These are phyloP conservation scores for Nyleta sp. DNA, from an alignment of 2,888 invertebrate genomes.

Conservation along the genomic window DNA sequence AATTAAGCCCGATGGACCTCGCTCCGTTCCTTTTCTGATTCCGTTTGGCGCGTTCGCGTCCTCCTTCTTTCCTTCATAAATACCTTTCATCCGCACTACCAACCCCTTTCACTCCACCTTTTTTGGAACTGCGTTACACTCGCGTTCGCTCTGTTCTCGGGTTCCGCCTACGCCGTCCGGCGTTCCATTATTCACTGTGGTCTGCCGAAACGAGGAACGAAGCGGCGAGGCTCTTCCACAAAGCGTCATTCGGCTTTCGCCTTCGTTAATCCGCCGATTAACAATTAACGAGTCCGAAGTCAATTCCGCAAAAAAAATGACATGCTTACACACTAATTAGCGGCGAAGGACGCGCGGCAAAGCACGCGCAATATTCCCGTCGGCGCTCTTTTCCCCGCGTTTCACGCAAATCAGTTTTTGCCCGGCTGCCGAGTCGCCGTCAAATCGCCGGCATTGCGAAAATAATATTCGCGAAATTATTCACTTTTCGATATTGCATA, in stretches of 20 bases:
- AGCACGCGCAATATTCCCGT: too few species aligned
- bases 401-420: too few species aligned
- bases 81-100: constrained; percentile 54
- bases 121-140: constrained; percentile 34
- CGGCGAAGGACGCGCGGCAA: too few species aligned
- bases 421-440: too few species aligned
- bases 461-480: constrained; percentile 65
- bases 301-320: too few species aligned
- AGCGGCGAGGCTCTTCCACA: too few species aligned
- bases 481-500: constrained; percentile 59
- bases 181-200: constrained; percentile 53
- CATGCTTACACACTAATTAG: too few species aligned
- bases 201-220: constrained; percentile 16
- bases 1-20: constrained; percentile 77
- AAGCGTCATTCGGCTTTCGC: too few species aligned
- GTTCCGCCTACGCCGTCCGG: constrained; percentile 39
- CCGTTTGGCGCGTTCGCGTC: constrained; percentile 23
- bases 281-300: too few species aligned
- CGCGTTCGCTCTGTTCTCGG: constrained; percentile 3
- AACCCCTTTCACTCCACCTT: constrained; percentile 51
- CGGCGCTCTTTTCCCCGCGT: too few species aligned
- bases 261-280: too few species aligned
- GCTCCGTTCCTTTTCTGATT: constrained; percentile 27
- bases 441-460: constrained; percentile 66
- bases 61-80: constrained; percentile 52